Conservation (phyloP, 2,113 vertebrate species). For the Sceloporus undulatus region DNA sequence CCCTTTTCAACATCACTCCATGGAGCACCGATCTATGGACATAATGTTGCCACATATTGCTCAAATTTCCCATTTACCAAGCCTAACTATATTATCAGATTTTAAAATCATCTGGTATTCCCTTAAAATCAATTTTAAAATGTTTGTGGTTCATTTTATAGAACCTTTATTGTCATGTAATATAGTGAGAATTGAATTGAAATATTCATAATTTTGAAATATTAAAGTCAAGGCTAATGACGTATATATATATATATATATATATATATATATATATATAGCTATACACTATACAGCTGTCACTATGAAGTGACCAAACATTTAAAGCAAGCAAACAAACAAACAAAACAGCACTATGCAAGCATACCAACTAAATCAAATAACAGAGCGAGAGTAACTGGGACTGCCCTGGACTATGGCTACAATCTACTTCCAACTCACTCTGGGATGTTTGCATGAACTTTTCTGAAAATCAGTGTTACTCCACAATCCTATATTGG, state of each 20-base stretch:
- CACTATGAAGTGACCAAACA: constrained; percentile 36
- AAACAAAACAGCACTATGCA: background rate
- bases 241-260: too few species aligned
- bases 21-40: background rate
- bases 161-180: constrained; percentile 19
- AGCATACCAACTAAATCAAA: rapidly evolving
- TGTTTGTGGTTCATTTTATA: background rate
- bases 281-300: constrained; percentile 28
- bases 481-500: too few species aligned
- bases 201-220: constrained; percentile 17
- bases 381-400: background rate
- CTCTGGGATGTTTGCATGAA: too few species aligned
- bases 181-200: constrained; percentile 9
- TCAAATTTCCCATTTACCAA: constrained; percentile 25
- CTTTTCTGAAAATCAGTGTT: too few species aligned
- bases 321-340: background rate
- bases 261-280: too few species aligned
- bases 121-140: constrained; percentile 20
- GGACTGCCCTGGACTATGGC: too few species aligned
- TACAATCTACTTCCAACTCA: too few species aligned
- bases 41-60: constrained; percentile 16
- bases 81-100: constrained; percentile 13
- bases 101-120: constrained; percentile 12
- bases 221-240: constrained; percentile 9
- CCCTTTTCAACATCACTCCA: constrained; percentile 21